Base-by-base conservation (phyloP, 2,888 invertebrate species). In the Sarcophaga subvicina region DNA sequence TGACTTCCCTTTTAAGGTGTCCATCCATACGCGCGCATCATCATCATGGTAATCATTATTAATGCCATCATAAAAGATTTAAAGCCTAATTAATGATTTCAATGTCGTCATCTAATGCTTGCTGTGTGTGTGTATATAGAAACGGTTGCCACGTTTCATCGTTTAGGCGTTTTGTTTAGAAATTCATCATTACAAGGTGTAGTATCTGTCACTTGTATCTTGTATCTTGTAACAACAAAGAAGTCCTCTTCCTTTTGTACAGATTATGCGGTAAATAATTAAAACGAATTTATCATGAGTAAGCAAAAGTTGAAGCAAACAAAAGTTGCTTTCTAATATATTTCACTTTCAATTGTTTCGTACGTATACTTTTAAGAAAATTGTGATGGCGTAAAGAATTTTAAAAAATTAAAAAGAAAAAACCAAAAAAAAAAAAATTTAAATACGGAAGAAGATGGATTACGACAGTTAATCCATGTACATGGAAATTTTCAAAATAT, bases 61-160 rank as follows among this genome's bases (percentile, higher is more conserved):
- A 54, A 17, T 54, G 17, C 14, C 54, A 0, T 14, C 4, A 17
- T 14, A 54, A 17, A 17, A 45, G 63, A 69, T 69, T 73, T 69
- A 45, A 37, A 79, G 69, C 67, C 67, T 79, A 83, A 83, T 83
- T 79, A 83, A 79, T 83, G 83, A 73, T 20, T 37, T 37, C 37
- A 37, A 37, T 37, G 37, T 37, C 8, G 37, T 37, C 37, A 37
- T 37, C 37, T 37, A 37, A 37, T 37, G 37, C 37, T 37, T 37
- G 8, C 37, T 8, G 2, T 37, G 8, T 8, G 2, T 37, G 8
- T 10, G 8, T 37, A 37, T 10, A 37, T 37, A 14, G 59, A 59
- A 59, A 59, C 14, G 17, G 59, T 59, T 14, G 20, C n/a, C 62
- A 62, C 10, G 22, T 62, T 54, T 14, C 14, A n/a, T 60, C 60